These are phyloP conservation scores for Ctenochaetus hawaiiensis DNA, from an alignment of 2,797 vertebrate genomes.

Conservation along the genomic window DNA sequence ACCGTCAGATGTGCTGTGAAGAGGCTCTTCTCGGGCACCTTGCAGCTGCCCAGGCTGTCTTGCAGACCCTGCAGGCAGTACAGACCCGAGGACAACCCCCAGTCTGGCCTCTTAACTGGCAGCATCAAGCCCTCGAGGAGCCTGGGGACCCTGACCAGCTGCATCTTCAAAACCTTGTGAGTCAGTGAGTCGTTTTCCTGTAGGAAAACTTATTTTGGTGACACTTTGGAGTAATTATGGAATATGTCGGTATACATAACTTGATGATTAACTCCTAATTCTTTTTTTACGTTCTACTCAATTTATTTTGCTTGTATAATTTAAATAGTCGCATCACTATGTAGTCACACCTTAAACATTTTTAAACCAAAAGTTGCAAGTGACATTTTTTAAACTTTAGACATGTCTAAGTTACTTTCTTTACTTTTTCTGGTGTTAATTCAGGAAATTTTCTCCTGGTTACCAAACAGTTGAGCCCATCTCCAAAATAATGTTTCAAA, in stretches of 20 bases:
- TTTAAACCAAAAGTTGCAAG: neutral
- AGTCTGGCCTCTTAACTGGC: slow-evolving; percentile 35
- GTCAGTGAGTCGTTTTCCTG: slow-evolving; percentile 30
- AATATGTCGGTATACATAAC: no score
- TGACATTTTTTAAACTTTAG: neutral
- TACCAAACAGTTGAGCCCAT: neutral
- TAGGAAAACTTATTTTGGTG: neutral
- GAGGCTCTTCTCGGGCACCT: slow-evolving; percentile 86
- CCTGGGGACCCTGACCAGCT: slow-evolving; percentile 73
- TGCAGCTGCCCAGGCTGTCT: slow-evolving; percentile 84
- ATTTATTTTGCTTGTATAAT: no score
- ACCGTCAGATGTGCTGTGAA: slow-evolving; percentile 69
- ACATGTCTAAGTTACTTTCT: no score
- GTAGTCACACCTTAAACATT: neutral
- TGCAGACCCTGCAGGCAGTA: slow-evolving; percentile 69
- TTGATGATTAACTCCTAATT: no score
- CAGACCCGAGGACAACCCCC: slow-evolving; percentile 33
- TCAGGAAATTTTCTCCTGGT: neutral
- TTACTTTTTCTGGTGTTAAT: no score
- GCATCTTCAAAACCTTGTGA: slow-evolving; percentile 63
- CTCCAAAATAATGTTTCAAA: slow-evolving; percentile 5
- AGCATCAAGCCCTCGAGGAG: slow-evolving; percentile 79
- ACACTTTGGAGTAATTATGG: neutral
- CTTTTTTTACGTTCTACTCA: no score
- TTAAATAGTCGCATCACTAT: no score